A percentile compares a stretch with the other conserved stretches of the same genome.
Conservation (phyloP, 1,140 invertebrate species). For the Chironomus striatipennis region DNA sequence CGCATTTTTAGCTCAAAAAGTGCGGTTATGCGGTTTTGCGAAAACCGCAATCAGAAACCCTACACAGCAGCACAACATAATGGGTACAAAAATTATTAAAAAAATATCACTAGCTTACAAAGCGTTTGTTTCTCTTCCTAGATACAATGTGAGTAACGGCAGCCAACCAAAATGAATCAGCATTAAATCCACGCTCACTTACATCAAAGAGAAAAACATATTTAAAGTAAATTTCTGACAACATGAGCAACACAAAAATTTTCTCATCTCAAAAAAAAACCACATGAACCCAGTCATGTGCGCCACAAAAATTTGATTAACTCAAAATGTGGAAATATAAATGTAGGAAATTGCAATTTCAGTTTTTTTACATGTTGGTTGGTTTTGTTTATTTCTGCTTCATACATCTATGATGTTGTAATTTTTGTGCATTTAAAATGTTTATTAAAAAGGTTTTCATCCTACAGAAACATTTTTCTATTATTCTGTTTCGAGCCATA, state of each 20-base stretch:
- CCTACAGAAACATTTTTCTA: neutral
- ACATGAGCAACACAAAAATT: neutral
- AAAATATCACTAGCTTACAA: too few relatives aligned
- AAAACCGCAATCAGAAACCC: too few relatives aligned
- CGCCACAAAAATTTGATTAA: constrained; percentile 21
- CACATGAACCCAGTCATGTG: constrained; percentile 17
- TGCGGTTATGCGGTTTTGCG: too few relatives aligned
- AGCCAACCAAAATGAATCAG: too few relatives aligned
- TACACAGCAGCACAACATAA: too few relatives aligned
- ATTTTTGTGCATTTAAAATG: neutral
- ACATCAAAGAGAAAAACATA: neutral
- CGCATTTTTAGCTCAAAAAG: too few relatives aligned
- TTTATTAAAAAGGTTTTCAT: neutral
- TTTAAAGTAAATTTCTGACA: constrained; percentile 2
- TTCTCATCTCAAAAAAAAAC: neutral
- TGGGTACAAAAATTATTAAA: too few relatives aligned
- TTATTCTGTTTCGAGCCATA: neutral
- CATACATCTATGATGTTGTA: neutral
- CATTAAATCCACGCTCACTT: neutral
- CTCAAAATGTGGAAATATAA: constrained; percentile 11
- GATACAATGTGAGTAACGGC: too few relatives aligned
- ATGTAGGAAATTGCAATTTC: neutral
- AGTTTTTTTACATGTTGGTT: neutral
- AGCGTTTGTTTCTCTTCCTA: too few relatives aligned
- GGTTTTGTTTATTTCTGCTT: neutral